phyloP scores from a whole-genome alignment of 2,113 vertebrate species.

The Melanotaenia duboulayi region DNA sequence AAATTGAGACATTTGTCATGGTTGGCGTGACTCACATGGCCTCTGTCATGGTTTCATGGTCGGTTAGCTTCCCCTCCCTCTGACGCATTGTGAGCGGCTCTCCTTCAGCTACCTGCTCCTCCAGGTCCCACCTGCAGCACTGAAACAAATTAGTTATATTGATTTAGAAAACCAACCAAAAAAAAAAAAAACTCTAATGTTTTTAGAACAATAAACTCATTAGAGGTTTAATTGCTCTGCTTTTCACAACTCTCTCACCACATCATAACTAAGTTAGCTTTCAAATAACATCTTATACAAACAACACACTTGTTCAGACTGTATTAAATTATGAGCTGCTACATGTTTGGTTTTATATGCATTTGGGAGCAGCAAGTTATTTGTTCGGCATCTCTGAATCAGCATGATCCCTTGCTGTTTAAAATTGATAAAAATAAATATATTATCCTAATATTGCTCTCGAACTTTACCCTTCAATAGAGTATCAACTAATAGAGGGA shows the following conservation, averaged over 20 bases:
- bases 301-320: not conserved
- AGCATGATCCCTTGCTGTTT: no score
- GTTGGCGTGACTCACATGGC: constrained; percentile 53
- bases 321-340: constrained; percentile 19
- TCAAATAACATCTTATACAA: constrained; percentile 17
- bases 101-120: constrained; percentile 47
- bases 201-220: constrained; percentile 62
- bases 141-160: constrained; percentile 66
- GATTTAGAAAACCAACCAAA: constrained; percentile 63
- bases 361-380: no score
- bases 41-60: constrained; percentile 29
- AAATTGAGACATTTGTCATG: constrained; percentile 70
- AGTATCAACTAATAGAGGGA: not conserved
- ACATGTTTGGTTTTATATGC: constrained; percentile 18
- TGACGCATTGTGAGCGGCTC: not conserved
- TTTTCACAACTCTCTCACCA: constrained; percentile 15
- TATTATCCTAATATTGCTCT: no score
- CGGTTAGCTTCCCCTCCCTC: constrained; percentile 32
- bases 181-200: constrained; percentile 38
- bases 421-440: no score
- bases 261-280: constrained; percentile 19
- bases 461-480: no score
- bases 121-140: constrained; percentile 60
- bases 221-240: constrained; percentile 53
- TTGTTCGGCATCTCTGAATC: no score